phyloP scores from a whole-genome alignment of 2,888 invertebrate genomes.

The Timandra comae region DNA sequence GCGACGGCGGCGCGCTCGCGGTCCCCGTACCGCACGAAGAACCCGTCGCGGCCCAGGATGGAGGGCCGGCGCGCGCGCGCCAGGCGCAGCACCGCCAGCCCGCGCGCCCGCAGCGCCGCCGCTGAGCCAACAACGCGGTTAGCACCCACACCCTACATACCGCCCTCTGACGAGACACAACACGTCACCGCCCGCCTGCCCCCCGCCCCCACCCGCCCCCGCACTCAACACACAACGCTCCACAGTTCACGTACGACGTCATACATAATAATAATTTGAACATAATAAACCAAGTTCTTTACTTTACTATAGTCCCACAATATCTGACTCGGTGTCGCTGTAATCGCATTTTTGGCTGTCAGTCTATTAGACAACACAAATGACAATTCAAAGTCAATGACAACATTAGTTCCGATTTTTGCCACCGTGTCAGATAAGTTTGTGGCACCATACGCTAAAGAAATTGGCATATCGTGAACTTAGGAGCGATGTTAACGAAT shows the following conservation, averaged over 20 bases:
- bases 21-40: constrained; percentile 86
- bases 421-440: no score
- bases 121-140: constrained; percentile 66
- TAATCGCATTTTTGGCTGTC: no score
- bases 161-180: constrained; percentile 51
- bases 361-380: no score
- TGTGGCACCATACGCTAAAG: no score
- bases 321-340: no score
- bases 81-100: constrained; percentile 74
- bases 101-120: constrained; percentile 77
- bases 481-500: constrained; percentile 34
- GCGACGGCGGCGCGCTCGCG: constrained; percentile 86
- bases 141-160: constrained; percentile 39
- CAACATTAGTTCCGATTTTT: no score
- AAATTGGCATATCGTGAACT: no score
- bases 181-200: constrained; percentile 37
- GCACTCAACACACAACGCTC: constrained; percentile 14
- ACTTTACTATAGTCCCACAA: no score
- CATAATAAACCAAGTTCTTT: no score
- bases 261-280: no score
- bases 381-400: no score
- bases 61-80: constrained; percentile 78
- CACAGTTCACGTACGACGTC: no score
- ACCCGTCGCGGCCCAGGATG: constrained; percentile 85
- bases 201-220: constrained; percentile 23